Conservation (phyloP, 1,140 invertebrate species). For the Drosophila neocordata region DNA sequence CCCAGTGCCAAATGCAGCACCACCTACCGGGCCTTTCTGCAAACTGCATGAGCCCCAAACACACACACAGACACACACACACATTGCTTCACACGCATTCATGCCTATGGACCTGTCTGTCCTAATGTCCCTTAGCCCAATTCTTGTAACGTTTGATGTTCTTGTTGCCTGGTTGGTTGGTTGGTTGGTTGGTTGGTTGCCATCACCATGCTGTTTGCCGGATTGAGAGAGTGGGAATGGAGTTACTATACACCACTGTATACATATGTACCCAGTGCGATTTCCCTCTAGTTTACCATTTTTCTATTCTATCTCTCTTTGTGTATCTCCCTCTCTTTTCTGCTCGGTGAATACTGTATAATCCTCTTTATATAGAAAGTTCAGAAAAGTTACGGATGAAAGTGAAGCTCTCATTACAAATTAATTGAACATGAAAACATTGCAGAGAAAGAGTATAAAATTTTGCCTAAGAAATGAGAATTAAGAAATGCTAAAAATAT, state of each 20-base stretch:
- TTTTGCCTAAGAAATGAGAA: neutral
- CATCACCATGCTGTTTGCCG: conserved; percentile 12
- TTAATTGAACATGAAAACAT: conserved; percentile 4
- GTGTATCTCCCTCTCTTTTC: neutral
- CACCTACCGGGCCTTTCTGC: conserved; percentile 25
- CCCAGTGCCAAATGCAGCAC: conserved; percentile 21
- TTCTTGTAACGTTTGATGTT: conserved; percentile 56
- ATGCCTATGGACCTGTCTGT: conserved; percentile 9
- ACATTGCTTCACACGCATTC: conserved; percentile 1
- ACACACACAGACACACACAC: neutral
- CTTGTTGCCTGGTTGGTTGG: conserved; percentile 33
- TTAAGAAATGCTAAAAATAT: neutral
- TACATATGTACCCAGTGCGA: neutral
- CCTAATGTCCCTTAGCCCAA: conserved; percentile 17
- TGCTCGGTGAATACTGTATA: neutral
- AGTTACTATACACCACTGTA: neutral
- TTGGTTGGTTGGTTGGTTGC: conserved; percentile 41
- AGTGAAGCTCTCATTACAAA: conserved; percentile 8
- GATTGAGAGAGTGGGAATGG: neutral
- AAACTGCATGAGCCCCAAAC: conserved; percentile 13
- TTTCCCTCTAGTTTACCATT: neutral
- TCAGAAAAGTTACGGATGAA: conserved; percentile 7
- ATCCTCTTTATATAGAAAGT: conserved; percentile 7
- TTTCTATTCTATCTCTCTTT: neutral
- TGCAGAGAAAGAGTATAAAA: neutral